Percentiles rank a stretch among this genome's conserved stretches.
Evolutionary conservation across 2,888 invertebrate genomes (phyloP).

Genomic region (Chloroclysta siterata): DNA sequence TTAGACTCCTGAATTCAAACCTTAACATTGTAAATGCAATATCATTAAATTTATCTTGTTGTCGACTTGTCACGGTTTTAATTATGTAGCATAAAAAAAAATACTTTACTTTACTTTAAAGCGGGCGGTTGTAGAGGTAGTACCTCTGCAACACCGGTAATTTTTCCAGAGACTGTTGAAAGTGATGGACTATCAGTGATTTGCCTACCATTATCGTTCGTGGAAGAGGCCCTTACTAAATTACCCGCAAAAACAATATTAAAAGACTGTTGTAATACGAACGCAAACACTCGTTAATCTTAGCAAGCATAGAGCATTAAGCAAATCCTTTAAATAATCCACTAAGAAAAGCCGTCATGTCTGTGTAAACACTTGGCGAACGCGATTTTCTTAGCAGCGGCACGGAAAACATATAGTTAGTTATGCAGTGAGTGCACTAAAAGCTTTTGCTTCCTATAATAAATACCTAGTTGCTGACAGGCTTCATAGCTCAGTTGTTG

Average conservation of each 20-base stretch:
- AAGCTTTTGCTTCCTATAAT: no score
- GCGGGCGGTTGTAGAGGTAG: no score
- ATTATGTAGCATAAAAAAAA: no score
- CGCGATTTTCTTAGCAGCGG: constrained; percentile 70
- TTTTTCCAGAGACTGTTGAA: no score
- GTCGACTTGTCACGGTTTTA: no score
- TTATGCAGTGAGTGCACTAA: constrained; percentile 9
- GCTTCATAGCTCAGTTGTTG: no score
- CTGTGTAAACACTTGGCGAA: constrained; percentile 76
- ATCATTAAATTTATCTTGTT: no score
- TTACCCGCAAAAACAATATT: constrained; percentile 65
- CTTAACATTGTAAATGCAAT: no score
- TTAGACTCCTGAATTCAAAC: no score
- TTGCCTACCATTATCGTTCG: not conserved
- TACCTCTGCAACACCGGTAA: no score
- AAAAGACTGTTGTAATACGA: constrained; percentile 61
- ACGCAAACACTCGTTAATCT: constrained; percentile 73
- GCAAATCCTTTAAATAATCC: constrained; percentile 81
- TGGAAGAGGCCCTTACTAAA: constrained; percentile 39
- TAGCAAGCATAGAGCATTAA: constrained; percentile 76
- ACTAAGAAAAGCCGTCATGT: constrained; percentile 75
- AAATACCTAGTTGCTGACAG: no score
- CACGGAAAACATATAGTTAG: constrained; percentile 15
- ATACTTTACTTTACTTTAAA: no score
- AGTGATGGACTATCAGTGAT: not conserved